A percentile compares a stretch with the other conserved stretches of the same genome.
Conservation (phyloP, 2,797 vertebrate species). For the Mus minutoides region DNA sequence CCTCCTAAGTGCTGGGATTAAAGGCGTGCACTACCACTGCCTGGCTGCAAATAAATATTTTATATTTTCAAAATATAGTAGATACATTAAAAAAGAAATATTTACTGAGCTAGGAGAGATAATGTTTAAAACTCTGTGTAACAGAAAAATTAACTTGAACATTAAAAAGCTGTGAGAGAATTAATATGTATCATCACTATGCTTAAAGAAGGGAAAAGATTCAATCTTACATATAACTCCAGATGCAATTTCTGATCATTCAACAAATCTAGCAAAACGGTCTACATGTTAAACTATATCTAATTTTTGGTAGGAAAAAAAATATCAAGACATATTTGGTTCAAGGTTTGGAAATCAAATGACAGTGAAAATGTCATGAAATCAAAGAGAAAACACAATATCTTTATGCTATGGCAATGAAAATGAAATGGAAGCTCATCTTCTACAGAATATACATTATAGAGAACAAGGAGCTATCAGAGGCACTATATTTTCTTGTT, state of each 20-base stretch:
- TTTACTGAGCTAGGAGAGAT: not conserved
- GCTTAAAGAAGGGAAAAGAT: not conserved
- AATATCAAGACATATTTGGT: not conserved
- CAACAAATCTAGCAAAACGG: not conserved
- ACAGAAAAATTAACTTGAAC: not conserved
- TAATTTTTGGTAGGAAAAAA: not conserved
- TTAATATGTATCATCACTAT: not conserved
- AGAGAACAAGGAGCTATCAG: too few species aligned
- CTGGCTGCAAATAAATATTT: not conserved
- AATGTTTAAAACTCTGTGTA: not conserved
- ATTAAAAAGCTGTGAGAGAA: not conserved
- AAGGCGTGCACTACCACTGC: too few species aligned
- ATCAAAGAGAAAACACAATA: not conserved
- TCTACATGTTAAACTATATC: not conserved
- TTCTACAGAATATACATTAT: not conserved
- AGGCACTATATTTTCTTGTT: not conserved
- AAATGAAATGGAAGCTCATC: not conserved
- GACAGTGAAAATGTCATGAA: not conserved
- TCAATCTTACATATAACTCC: not conserved
- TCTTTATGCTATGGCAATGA: not conserved
- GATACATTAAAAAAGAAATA: not conserved
- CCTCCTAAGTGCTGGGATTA: too few species aligned
- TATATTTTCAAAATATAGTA: not conserved
- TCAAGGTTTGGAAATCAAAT: not conserved
- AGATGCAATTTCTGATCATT: not conserved